Evolutionary conservation across 2,888 invertebrate species (phyloP).

Genomic region (Mylabris sibirica): DNA sequence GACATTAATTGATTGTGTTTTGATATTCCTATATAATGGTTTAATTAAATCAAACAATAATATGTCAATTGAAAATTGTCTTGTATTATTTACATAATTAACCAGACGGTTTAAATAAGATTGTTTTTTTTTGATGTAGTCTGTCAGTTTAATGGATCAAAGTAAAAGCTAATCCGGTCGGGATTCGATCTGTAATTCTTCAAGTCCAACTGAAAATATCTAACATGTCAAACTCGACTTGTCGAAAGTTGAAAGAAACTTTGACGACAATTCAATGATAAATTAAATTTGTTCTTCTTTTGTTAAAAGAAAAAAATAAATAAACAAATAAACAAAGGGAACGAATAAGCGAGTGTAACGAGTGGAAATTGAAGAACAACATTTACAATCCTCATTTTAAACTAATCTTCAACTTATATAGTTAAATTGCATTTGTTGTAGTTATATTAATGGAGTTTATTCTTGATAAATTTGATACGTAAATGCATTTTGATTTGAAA

Average conservation of each 20-base stretch:
- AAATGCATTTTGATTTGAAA: conserved; percentile 15
- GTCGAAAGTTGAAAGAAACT: conserved; percentile 6
- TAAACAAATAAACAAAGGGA: not conserved
- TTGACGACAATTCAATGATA: not conserved
- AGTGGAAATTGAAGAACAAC: conserved; percentile 3
- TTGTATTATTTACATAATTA: not conserved
- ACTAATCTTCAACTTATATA: conserved; percentile 1
- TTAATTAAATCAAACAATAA: not conserved
- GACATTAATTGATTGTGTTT: not conserved
- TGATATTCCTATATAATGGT: not conserved
- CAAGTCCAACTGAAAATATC: not conserved
- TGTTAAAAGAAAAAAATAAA: not conserved
- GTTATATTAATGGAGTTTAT: conserved; percentile 12
- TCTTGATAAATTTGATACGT: conserved; percentile 18
- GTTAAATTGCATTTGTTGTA: conserved; percentile 12
- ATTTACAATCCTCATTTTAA: not conserved
- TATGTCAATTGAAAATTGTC: not conserved
- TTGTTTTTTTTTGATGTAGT: conserved; percentile 3
- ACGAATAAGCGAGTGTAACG: not conserved
- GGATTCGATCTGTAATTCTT: conserved; percentile 9
- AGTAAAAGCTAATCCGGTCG: conserved; percentile 2
- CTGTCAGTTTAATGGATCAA: conserved; percentile 10
- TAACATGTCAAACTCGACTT: not conserved
- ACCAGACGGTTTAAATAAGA: not conserved
- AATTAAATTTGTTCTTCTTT: not conserved